Percentiles rank a stretch among this genome's conserved stretches.
These are phyloP conservation scores for Motacilla tschutschensis DNA, from an alignment of 2,113 vertebrate genomes.

Conservation along the genomic window DNA sequence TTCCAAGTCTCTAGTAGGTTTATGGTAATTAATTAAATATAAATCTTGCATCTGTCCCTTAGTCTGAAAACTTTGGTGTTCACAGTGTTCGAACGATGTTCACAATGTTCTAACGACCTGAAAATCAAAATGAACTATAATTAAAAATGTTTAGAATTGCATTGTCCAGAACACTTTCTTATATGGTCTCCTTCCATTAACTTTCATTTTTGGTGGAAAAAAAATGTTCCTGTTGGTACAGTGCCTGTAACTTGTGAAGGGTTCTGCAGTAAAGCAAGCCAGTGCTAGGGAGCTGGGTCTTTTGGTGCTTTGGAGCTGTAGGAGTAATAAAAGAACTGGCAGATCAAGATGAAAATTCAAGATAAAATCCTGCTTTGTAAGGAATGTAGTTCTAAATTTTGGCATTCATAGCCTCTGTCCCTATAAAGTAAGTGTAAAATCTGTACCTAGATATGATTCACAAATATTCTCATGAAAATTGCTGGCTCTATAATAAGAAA, in stretches of 20 bases:
- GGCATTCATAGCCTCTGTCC: neutral
- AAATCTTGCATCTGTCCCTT: neutral
- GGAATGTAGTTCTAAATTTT: neutral
- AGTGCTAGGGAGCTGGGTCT: neutral
- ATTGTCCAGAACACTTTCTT: neutral
- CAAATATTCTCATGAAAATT: neutral
- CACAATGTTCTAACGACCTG: neutral
- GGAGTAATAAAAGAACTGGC: neutral
- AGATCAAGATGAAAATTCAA: neutral
- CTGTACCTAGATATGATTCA: neutral
- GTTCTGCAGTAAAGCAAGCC: neutral
- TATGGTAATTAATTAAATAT: neutral
- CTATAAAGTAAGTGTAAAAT: neutral
- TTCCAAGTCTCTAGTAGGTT: neutral
- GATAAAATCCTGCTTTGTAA: neutral
- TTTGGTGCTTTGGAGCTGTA: neutral
- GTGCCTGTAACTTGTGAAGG: neutral
- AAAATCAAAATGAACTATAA: neutral
- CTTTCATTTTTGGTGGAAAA: neutral
- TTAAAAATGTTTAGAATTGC: neutral
- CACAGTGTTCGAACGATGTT: neutral
- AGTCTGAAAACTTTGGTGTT: neutral
- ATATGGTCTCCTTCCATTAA: neutral
- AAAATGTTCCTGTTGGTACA: neutral
- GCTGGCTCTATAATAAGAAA: neutral